Conservation (phyloP, 1,140 invertebrate species). For the Scylla paramamosain region DNA sequence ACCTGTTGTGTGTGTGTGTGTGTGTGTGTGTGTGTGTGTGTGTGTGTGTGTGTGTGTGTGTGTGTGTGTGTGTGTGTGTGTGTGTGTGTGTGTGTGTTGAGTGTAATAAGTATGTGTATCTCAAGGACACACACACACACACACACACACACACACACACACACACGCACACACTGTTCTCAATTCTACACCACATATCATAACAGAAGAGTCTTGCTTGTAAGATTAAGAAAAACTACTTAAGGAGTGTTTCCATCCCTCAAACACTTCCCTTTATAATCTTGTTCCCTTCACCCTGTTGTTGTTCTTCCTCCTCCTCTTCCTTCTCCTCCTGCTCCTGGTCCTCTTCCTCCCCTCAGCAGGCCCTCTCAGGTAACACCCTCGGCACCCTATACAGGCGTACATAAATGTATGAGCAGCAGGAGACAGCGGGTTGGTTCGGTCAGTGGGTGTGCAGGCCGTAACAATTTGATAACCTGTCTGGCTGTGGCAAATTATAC, state of each 20-base stretch:
- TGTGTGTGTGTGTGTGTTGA: too few relatives aligned
- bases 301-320: background rate
- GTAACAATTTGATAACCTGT: constrained; percentile 55
- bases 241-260: too few relatives aligned
- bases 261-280: background rate
- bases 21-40: too few relatives aligned
- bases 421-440: background rate
- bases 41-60: too few relatives aligned
- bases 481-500: constrained; percentile 60
- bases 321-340: background rate
- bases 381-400: background rate
- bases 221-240: too few relatives aligned
- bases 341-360: background rate
- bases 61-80: constrained; percentile 25
- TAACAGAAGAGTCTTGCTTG: too few relatives aligned
- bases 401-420: background rate
- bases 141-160: constrained; percentile 39
- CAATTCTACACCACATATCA: too few relatives aligned
- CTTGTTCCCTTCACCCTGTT: background rate
- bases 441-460: constrained; percentile 33
- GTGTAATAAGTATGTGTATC: too few relatives aligned
- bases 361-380: constrained; percentile 2
- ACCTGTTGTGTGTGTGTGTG: too few relatives aligned
- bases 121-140: background rate
- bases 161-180: background rate